Percentiles rank a stretch among this genome's conserved stretches.
Conservation (phyloP, 2,888 invertebrate species). For the Gortyna flavago region DNA sequence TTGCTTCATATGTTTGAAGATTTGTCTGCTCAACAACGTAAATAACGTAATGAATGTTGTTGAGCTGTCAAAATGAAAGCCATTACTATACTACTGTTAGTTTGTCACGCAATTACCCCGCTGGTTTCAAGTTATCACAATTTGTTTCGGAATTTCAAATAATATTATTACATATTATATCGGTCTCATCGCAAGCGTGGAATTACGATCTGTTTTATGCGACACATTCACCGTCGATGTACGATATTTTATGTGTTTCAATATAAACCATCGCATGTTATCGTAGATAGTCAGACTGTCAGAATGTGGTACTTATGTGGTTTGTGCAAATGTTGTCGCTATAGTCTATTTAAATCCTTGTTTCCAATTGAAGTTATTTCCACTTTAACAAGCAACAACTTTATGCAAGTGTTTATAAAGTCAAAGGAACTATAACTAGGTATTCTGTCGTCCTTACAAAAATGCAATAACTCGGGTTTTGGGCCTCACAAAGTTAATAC, state of each 20-base stretch:
- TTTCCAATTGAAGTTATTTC: background rate
- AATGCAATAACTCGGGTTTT: too few species aligned
- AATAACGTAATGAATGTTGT: background rate
- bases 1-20: too few species aligned
- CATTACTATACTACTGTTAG: background rate
- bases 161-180: slow-evolving; percentile 1
- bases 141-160: slow-evolving; percentile 24
- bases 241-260: slow-evolving; percentile 12
- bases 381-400: background rate
- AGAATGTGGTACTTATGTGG: background rate
- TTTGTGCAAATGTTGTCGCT: background rate
- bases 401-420: background rate
- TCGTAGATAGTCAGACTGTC: background rate
- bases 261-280: slow-evolving; percentile 25
- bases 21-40: background rate
- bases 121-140: slow-evolving; percentile 12
- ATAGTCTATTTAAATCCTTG: background rate
- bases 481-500: too few species aligned
- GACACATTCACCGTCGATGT: slow-evolving; percentile 7
- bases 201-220: slow-evolving; percentile 30
- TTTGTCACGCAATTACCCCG: background rate
- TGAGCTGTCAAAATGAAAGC: background rate
- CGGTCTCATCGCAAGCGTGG: background rate
- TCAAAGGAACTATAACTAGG: background rate
- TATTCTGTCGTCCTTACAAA: background rate